phyloP scores from a whole-genome alignment of 2,113 vertebrate genomes.

The Neolamprologus hecqui region DNA sequence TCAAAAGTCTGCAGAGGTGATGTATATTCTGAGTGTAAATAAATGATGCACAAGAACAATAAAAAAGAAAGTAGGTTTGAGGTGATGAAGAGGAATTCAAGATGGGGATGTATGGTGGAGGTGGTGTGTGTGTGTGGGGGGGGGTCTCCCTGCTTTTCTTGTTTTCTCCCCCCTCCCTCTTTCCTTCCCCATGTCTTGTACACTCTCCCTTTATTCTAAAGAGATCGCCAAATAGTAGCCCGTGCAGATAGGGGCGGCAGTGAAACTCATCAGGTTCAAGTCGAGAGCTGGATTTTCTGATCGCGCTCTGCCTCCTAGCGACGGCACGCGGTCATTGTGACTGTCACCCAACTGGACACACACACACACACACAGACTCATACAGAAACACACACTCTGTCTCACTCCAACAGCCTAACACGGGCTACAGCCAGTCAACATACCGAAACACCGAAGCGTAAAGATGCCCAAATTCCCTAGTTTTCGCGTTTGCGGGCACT shows the following conservation, averaged over 20 bases:
- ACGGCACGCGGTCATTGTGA: constrained; percentile 62
- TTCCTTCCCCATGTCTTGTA: constrained; percentile 14
- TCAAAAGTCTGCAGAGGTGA: background rate
- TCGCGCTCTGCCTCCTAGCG: constrained; percentile 95
- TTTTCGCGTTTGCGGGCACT: background rate
- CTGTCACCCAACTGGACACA: constrained; percentile 32
- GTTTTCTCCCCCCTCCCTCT: background rate
- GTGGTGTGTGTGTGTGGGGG: background rate
- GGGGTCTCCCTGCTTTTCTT: background rate
- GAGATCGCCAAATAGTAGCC: constrained; percentile 58
- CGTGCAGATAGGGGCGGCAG: constrained; percentile 64
- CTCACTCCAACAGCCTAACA: background rate
- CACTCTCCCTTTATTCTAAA: constrained; percentile 59
- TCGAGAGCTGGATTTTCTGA: constrained; percentile 80
- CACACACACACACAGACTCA: background rate
- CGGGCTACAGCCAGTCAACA: constrained; percentile 9
- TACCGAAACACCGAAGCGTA: constrained; percentile 28
- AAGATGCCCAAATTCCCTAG: background rate
- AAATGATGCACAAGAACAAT: background rate
- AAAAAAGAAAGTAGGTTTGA: constrained; percentile 1
- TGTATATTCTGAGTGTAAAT: background rate
- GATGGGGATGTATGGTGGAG: background rate
- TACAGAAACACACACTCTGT: background rate
- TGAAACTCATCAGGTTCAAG: constrained; percentile 84
- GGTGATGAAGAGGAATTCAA: constrained; percentile 4